A percentile compares a stretch with the other conserved stretches of the same genome.
Conservation (phyloP, 2,113 vertebrate genomes). For the Dicrurus megarhynchus region DNA sequence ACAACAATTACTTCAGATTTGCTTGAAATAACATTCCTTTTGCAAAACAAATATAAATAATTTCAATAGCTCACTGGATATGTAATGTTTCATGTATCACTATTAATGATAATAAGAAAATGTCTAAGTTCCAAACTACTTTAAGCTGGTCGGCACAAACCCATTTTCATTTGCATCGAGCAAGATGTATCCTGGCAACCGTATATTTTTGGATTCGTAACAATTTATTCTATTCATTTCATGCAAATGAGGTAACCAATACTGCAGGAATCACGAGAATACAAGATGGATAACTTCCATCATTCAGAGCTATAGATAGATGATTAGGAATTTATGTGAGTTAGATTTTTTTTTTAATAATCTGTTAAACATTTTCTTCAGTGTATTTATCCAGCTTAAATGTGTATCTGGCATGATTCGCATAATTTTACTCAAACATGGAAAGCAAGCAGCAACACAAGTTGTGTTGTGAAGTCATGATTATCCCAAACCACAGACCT, state of each 20-base stretch:
- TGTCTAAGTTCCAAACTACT: constrained; percentile 66
- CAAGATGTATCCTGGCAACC: constrained; percentile 80
- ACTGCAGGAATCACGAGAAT: constrained; percentile 48
- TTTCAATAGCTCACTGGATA: not conserved
- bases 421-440: not conserved
- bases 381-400: not conserved
- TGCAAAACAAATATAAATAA: not conserved
- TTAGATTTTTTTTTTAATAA: not conserved
- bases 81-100: constrained; percentile 1
- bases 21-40: not conserved
- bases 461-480: not conserved
- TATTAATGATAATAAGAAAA: constrained; percentile 54
- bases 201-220: constrained; percentile 75
- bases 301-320: not conserved
- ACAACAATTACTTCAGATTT: not conserved
- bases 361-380: not conserved
- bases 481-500: not conserved
- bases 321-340: not conserved
- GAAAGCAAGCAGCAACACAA: not conserved
- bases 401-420: not conserved
- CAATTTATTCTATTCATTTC: constrained; percentile 77
- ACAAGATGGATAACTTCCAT: constrained; percentile 35
- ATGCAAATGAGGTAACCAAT: constrained; percentile 71
- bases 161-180: constrained; percentile 76
- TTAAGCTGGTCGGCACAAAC: constrained; percentile 69